These are phyloP conservation scores for Labeo rohita DNA, from an alignment of 2,113 vertebrate genomes.

Conservation along the genomic window DNA sequence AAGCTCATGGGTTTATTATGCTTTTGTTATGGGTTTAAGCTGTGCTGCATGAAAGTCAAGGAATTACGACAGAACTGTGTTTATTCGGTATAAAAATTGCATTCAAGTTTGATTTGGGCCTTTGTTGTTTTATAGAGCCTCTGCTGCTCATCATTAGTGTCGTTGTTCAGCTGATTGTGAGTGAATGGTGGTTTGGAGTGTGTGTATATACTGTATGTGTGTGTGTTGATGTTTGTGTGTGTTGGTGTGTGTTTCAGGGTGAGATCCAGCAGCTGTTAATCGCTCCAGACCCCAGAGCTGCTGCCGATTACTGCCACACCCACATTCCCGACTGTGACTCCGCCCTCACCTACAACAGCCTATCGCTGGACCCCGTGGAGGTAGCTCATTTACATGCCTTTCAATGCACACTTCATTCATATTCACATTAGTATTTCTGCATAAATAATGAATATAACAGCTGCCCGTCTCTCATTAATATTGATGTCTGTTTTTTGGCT, in stretches of 20 bases:
- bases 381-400: slow-evolving; percentile 49
- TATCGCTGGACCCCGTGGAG: slow-evolving; percentile 68
- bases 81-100: too few relatives aligned
- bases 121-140: too few relatives aligned
- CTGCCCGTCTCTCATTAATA: background rate
- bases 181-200: too few relatives aligned
- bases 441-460: background rate
- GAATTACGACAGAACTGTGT: too few relatives aligned
- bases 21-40: too few relatives aligned
- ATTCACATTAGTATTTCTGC: background rate
- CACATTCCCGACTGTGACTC: slow-evolving; percentile 94
- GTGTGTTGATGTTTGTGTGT: background rate
- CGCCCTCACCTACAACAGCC: slow-evolving; percentile 75
- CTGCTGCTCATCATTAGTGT: too few relatives aligned
- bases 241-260: slow-evolving; percentile 76
- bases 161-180: too few relatives aligned
- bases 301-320: slow-evolving; percentile 89
- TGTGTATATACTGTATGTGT: too few relatives aligned
- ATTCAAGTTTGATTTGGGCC: too few relatives aligned
- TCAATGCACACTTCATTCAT: background rate
- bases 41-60: too few relatives aligned
- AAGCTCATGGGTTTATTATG: too few relatives aligned
- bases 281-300: slow-evolving; percentile 83
- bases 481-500: slow-evolving; percentile 16
- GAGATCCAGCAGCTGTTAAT: slow-evolving; percentile 96